Percentiles rank a stretch among this genome's conserved stretches.
Evolutionary conservation across 2,113 vertebrate species (phyloP).

Genomic region (Hippocampus barbouri): DNA sequence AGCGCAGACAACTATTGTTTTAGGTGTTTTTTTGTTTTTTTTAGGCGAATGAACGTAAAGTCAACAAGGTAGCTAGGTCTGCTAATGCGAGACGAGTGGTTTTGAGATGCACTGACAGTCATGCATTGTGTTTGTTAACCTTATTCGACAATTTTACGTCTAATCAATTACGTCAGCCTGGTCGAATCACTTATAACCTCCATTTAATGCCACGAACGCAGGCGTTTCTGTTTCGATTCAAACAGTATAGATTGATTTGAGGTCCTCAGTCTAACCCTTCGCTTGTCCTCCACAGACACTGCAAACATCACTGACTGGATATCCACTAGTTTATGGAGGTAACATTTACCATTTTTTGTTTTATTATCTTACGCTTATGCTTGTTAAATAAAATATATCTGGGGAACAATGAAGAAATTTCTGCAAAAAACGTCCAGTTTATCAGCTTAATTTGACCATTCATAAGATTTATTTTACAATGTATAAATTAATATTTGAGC

Average conservation of each 20-base stretch:
- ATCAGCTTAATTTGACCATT: background rate
- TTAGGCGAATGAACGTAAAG: background rate
- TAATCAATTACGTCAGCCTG: background rate
- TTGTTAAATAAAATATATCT: too few species aligned
- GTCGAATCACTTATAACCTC: background rate
- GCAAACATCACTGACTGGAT: background rate
- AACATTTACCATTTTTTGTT: background rate
- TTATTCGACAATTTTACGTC: background rate
- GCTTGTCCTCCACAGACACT: background rate
- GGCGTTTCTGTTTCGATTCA: background rate
- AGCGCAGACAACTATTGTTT: background rate
- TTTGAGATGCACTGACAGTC: conserved; percentile 16
- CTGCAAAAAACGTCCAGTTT: background rate
- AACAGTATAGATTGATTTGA: background rate
- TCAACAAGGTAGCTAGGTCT: conserved; percentile 2
- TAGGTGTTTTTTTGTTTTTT: background rate
- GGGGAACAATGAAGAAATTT: background rate
- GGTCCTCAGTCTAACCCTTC: background rate
- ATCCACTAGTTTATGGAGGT: conserved; percentile 1
- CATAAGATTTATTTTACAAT: too few species aligned
- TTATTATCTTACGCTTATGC: background rate
- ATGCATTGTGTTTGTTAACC: conserved; percentile 15
- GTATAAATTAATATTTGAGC: too few species aligned
- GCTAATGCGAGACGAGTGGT: conserved; percentile 22
- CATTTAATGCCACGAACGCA: background rate